Percentiles rank a stretch among this genome's conserved stretches.
These are phyloP conservation scores for Speoplatyrhinus poulsoni DNA, from an alignment of 2,113 vertebrate genomes.

Conservation along the genomic window DNA sequence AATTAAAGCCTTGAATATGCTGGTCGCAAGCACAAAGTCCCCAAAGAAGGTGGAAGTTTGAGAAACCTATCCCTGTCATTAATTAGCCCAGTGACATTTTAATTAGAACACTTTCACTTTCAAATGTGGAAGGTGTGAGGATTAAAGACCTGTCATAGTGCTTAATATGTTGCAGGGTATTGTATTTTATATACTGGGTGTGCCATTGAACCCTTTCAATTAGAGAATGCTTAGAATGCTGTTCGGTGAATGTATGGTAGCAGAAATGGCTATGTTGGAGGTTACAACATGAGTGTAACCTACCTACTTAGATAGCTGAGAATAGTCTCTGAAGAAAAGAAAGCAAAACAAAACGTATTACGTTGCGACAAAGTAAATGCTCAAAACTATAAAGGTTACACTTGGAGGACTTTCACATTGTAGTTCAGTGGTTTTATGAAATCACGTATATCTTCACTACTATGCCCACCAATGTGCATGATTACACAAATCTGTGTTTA, in stretches of 20 bases:
- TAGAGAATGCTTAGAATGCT: conserved; percentile 38
- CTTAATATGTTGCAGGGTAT: conserved; percentile 27
- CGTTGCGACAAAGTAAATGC: too few species aligned
- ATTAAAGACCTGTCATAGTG: conserved; percentile 30
- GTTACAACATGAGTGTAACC: too few species aligned
- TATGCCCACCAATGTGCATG: too few species aligned
- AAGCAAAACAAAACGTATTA: too few species aligned
- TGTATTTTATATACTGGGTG: conserved; percentile 24
- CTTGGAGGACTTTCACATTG: too few species aligned
- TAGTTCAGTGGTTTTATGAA: too few species aligned
- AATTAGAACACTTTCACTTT: conserved; percentile 56
- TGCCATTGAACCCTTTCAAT: conserved; percentile 36
- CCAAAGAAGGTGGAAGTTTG: conserved; percentile 6
- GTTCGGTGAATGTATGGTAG: conserved; percentile 35
- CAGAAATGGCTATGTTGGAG: too few species aligned
- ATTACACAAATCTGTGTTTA: too few species aligned
- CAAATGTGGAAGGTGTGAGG: conserved; percentile 17
- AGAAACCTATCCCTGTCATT: conserved; percentile 42
- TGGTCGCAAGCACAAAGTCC: conserved; percentile 19
- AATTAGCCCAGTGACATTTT: conserved; percentile 54
- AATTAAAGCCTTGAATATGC: conserved; percentile 22
- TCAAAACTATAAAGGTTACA: too few species aligned
- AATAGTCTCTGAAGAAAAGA: not conserved
- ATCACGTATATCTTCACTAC: too few species aligned
- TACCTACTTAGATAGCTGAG: too few species aligned